A percentile compares a stretch with the other conserved stretches of the same genome.
Evolutionary conservation across 92 coral and sea anemone genomes (phyloP).

Genomic region (Bergia puertoricense): DNA sequence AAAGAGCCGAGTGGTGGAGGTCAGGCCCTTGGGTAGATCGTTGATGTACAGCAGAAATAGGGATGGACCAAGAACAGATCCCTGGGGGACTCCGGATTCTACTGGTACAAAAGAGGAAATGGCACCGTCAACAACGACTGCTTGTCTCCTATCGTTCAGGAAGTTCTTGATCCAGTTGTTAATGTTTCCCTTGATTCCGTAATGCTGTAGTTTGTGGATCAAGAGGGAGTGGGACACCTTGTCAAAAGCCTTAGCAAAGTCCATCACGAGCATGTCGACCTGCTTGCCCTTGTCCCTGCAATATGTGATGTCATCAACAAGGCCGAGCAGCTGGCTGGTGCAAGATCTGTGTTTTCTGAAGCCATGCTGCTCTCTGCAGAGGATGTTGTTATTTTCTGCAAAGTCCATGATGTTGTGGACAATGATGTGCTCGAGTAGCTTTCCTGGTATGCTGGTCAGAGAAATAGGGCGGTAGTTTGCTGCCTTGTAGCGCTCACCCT

Average conservation of each 20-base stretch:
- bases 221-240: slow-evolving; percentile 8
- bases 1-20: background rate
- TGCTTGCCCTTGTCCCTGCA: background rate
- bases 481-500: background rate
- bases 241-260: slow-evolving; percentile 24
- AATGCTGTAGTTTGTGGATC: background rate
- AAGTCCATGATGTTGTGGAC: background rate
- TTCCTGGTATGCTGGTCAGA: background rate
- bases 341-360: slow-evolving; percentile 1
- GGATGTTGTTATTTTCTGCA: background rate
- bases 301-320: background rate
- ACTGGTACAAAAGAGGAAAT: background rate
- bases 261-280: slow-evolving; percentile 2
- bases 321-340: background rate
- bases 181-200: background rate
- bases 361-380: background rate
- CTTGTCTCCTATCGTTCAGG: slow-evolving; percentile 6
- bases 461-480: slow-evolving; percentile 1
- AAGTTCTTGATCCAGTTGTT: background rate
- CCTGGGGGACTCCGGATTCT: slow-evolving; percentile 24
- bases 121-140: background rate
- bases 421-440: background rate
- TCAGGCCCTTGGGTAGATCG: slow-evolving; percentile 13
- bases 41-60: slow-evolving; percentile 15
- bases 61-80: slow-evolving; percentile 4